phyloP scores from a whole-genome alignment of 1,140 invertebrate species.

The Leptinotarsa texana region DNA sequence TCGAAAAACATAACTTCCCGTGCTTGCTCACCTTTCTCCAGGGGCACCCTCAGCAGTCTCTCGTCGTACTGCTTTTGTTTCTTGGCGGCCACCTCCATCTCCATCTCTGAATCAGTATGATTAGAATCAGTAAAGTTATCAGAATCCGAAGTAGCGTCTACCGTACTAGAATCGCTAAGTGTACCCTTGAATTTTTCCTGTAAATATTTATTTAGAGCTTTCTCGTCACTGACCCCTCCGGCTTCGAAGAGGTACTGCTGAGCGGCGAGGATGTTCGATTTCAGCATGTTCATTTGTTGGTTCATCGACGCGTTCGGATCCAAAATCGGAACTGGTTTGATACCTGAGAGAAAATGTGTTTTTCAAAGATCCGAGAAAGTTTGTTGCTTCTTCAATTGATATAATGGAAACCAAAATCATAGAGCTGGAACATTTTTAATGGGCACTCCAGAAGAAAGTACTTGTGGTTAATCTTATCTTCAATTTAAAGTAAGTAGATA shows the following conservation, averaged over 20 bases:
- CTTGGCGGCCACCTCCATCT: conserved; percentile 55
- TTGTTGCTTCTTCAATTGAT: too few relatives aligned
- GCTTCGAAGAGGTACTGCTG: conserved; percentile 60
- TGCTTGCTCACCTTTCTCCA: conserved; percentile 64
- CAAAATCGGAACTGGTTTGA: conserved; percentile 64
- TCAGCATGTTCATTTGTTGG: conserved; percentile 64
- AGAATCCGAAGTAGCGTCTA: conserved; percentile 61
- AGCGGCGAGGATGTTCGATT: conserved; percentile 64
- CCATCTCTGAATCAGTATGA: conserved; percentile 55
- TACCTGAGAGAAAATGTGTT: conserved; percentile 47
- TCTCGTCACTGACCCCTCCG: conserved; percentile 60
- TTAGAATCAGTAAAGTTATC: conserved; percentile 62
- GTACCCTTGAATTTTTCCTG: conserved; percentile 61
- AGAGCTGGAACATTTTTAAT: too few relatives aligned
- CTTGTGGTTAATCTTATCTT: too few relatives aligned
- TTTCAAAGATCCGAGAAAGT: too few relatives aligned
- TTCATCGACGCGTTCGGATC: conserved; percentile 63
- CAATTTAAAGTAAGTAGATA: too few relatives aligned
- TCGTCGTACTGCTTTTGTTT: conserved; percentile 61
- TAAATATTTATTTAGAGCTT: conserved; percentile 52
- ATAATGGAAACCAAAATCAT: too few relatives aligned
- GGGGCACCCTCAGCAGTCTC: conserved; percentile 70
- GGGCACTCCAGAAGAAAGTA: too few relatives aligned
- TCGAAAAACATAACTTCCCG: not conserved
- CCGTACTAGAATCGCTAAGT: conserved; percentile 57